Conservation (phyloP, 2,888 invertebrate genomes). For the Leptinotarsa haldemani region DNA sequence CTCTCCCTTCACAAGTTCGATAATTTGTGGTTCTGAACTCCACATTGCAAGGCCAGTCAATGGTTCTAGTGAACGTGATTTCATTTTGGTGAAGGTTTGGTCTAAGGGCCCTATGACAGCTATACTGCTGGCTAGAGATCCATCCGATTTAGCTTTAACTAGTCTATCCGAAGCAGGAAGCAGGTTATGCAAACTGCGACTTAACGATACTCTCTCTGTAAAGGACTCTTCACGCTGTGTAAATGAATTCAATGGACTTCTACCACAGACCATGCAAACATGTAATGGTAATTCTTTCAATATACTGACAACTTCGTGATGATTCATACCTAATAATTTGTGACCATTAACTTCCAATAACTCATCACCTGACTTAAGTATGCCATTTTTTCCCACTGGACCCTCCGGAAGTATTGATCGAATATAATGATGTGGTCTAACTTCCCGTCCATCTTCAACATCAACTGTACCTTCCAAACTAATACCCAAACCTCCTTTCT, state of each 20-base stretch:
- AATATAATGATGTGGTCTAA: conserved; percentile 98
- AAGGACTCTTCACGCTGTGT: conserved; percentile 57
- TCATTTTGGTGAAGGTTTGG: conserved; percentile 73
- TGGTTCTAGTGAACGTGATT: conserved; percentile 95
- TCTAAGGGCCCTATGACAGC: conserved; percentile 69
- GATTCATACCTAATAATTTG: conserved; percentile 89
- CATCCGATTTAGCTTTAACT: conserved; percentile 93
- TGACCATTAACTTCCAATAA: conserved; percentile 93
- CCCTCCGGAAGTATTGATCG: conserved; percentile 97
- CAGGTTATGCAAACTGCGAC: conserved; percentile 73
- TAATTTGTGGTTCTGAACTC: conserved; percentile 96
- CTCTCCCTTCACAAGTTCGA: conserved; percentile 96
- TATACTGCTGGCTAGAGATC: conserved; percentile 78
- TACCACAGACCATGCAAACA: conserved; percentile 91
- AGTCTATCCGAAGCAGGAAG: conserved; percentile 77
- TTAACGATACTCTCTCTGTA: conserved; percentile 63
- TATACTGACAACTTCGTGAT: conserved; percentile 93
- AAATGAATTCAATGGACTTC: conserved; percentile 66
- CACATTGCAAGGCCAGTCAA: conserved; percentile 98
- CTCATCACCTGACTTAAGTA: conserved; percentile 94
- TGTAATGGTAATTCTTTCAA: conserved; percentile 91
- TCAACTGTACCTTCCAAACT: conserved; percentile 98
- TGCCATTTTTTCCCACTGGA: conserved; percentile 93
- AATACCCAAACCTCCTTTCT: conserved; percentile 95
- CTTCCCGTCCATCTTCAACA: conserved; percentile 95